Conservation (phyloP, 2,113 vertebrate species). For the Antechinus stuartii region DNA sequence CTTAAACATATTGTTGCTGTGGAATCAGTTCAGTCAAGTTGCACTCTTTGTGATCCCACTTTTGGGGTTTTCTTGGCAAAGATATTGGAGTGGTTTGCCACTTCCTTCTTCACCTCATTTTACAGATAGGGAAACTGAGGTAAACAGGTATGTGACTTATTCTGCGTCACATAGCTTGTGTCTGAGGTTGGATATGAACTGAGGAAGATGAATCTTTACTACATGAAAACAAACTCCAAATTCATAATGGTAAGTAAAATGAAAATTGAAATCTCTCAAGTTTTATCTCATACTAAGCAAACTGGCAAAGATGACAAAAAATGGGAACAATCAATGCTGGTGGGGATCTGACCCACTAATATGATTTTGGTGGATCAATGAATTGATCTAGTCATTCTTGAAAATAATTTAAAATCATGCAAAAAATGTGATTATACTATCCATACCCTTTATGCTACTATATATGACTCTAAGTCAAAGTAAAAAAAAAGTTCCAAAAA, state of each 20-base stretch:
- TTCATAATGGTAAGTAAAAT: background rate
- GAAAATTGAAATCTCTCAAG: background rate
- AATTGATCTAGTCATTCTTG: background rate
- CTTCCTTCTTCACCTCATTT: background rate
- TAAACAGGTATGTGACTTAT: background rate
- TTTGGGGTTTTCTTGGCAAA: background rate
- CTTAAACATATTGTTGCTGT: background rate
- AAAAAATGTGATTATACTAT: background rate
- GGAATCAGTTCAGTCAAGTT: background rate
- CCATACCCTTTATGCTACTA: background rate
- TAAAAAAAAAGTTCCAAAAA: background rate
- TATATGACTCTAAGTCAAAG: background rate
- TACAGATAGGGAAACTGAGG: background rate
- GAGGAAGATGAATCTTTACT: background rate
- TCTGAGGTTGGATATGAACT: background rate
- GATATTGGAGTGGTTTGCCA: background rate
- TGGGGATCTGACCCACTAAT: background rate
- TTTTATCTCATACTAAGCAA: background rate
- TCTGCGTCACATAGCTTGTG: background rate
- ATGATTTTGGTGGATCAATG: background rate
- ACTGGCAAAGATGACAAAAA: background rate
- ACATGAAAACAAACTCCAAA: background rate
- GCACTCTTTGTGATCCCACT: background rate
- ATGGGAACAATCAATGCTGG: background rate
- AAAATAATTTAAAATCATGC: background rate